Percentiles rank a stretch among this genome's conserved stretches.
phyloP scores from a whole-genome alignment of 2,797 vertebrate genomes.

The Catamblyrhynchus diadema region DNA sequence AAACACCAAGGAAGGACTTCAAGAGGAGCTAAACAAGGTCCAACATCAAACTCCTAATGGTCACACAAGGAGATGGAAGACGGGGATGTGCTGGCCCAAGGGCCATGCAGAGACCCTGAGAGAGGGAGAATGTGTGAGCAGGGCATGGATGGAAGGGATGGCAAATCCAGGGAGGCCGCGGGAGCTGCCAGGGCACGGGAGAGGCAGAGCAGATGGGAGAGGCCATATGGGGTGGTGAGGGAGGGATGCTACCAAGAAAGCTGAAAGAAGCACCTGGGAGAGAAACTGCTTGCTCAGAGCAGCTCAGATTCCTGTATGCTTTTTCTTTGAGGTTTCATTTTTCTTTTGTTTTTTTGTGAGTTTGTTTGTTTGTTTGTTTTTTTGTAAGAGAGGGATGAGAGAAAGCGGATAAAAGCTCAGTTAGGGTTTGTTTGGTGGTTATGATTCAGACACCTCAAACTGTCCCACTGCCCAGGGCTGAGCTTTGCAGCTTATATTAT shows the following conservation, averaged over 20 bases:
- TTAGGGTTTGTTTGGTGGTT: neutral
- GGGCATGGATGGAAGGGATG: neutral
- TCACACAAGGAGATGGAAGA: neutral
- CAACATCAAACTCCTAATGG: neutral
- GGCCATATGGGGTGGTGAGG: neutral
- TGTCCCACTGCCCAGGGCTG: neutral
- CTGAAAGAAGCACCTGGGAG: neutral
- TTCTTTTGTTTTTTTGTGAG: too few species aligned
- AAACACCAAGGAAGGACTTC: neutral
- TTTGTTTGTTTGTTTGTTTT: too few species aligned
- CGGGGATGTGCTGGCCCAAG: neutral
- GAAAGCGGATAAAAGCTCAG: neutral
- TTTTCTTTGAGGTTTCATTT: neutral
- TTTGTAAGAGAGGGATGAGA: neutral
- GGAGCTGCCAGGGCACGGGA: neutral
- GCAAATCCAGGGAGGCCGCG: neutral
- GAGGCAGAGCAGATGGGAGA: slow-evolving; percentile 25
- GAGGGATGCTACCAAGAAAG: neutral
- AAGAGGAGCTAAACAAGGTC: neutral
- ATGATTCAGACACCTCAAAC: neutral
- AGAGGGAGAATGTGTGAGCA: neutral
- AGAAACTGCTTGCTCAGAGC: neutral
- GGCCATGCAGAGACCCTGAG: neutral
- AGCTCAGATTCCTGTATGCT: neutral
- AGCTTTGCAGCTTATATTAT: neutral